Conservation (phyloP, 2,888 invertebrate genomes). For the Nemotelus nigrinus region DNA sequence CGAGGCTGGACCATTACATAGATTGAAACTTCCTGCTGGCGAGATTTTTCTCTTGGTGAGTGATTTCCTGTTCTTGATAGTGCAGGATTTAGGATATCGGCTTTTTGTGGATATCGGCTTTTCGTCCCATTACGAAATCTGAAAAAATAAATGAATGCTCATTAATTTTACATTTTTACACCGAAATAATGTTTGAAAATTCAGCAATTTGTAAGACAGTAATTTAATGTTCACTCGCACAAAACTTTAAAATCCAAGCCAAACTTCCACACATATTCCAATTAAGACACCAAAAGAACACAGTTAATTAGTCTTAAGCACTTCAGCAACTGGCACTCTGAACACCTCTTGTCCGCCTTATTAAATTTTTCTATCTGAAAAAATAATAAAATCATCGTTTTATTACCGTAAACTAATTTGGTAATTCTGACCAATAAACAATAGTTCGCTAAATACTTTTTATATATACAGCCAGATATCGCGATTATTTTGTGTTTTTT, state of each 20-base stretch:
- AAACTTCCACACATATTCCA: neutral
- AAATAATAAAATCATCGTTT: neutral
- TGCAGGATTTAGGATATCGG: neutral
- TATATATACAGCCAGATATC: no score
- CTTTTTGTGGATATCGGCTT: neutral
- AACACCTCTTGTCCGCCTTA: neutral
- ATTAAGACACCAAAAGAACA: neutral
- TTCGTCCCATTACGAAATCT: neutral
- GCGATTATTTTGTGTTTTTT: no score
- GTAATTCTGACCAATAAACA: neutral
- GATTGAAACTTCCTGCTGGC: neutral
- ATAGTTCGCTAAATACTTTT: neutral
- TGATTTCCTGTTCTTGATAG: neutral
- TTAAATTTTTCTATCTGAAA: neutral
- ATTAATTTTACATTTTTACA: neutral
- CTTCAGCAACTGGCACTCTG: conserved; percentile 1
- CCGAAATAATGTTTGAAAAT: neutral
- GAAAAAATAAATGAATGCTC: neutral
- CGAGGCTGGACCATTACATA: neutral
- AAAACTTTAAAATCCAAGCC: neutral
- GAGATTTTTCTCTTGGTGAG: neutral
- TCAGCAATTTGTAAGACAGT: neutral
- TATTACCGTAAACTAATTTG: neutral
- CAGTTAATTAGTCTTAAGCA: neutral
- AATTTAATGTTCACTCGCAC: neutral